A percentile compares a stretch with the other conserved stretches of the same genome.
phyloP scores from a whole-genome alignment of 2,797 vertebrate genomes.

The Peromyscus melanophrys region DNA sequence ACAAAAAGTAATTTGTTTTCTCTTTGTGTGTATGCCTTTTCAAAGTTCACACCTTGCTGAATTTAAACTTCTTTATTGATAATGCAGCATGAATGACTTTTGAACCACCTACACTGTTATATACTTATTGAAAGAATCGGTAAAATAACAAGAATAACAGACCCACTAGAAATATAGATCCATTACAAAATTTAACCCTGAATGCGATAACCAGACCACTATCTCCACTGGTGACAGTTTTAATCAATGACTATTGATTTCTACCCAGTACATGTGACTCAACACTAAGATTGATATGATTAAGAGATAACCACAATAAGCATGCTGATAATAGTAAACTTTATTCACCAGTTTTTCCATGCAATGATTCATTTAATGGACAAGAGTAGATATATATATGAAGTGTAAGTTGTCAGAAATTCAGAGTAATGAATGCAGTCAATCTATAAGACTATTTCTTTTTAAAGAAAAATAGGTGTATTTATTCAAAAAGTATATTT shows the following conservation, averaged over 20 bases:
- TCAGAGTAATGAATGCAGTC: neutral
- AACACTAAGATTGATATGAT: constrained; percentile 51
- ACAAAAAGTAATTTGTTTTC: constrained; percentile 16
- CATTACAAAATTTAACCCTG: constrained; percentile 54
- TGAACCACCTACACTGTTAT: neutral
- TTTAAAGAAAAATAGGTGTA: neutral
- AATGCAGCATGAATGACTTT: neutral
- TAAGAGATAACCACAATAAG: constrained; percentile 38
- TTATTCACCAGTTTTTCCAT: neutral
- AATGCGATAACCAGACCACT: neutral
- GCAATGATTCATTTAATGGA: constrained; percentile 34
- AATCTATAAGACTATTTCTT: neutral
- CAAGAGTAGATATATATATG: neutral
- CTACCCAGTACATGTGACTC: neutral
- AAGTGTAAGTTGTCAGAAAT: neutral
- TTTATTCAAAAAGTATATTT: neutral
- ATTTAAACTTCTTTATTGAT: neutral
- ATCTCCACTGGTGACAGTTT: constrained; percentile 41
- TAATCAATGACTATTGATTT: constrained; percentile 73
- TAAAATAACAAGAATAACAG: constrained; percentile 21
- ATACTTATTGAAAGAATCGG: neutral
- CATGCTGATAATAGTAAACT: constrained; percentile 33
- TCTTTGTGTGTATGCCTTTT: neutral
- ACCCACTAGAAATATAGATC: constrained; percentile 20
- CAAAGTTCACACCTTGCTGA: neutral